Percentiles rank a stretch among this genome's conserved stretches.
phyloP scores from a whole-genome alignment of 64 coral and sea anemone species.

The Stichodactyla helianthus region DNA sequence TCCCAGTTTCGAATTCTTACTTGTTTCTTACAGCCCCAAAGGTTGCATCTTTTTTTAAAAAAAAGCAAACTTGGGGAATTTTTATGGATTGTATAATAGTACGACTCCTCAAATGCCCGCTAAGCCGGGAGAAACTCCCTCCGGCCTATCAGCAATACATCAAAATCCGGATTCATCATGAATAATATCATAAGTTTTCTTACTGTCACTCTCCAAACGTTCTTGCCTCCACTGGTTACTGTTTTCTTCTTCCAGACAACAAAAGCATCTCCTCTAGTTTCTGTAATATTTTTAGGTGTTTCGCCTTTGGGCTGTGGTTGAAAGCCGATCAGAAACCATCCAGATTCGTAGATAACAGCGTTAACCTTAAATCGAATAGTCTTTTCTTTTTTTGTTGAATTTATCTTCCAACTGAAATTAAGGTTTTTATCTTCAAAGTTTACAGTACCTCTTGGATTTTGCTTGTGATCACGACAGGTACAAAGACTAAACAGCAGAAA shows the following conservation, averaged over 20 bases:
- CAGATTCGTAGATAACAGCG: conserved; percentile 15
- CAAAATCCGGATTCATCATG: no score
- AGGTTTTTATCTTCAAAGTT: not conserved
- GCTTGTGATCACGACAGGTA: not conserved
- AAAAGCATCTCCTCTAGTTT: conserved; percentile 39
- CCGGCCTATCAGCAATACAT: no score
- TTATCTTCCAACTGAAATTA: conserved; percentile 37
- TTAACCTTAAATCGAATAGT: conserved; percentile 34
- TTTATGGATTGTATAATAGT: no score
- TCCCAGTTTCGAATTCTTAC: no score
- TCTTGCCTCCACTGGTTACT: not conserved
- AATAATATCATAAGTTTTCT: not conserved
- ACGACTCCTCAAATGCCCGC: no score
- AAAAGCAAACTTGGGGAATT: no score
- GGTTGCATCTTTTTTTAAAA: no score
- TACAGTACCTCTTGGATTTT: not conserved
- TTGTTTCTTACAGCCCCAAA: no score
- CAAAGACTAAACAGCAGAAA: not conserved
- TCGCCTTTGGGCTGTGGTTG: not conserved
- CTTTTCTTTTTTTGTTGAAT: not conserved
- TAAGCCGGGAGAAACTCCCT: no score
- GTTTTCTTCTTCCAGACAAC: conserved; percentile 15
- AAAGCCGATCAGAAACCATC: conserved; percentile 46
- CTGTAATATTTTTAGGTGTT: not conserved
- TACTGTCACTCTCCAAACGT: not conserved